These are phyloP conservation scores for Ceratina japonica DNA, from an alignment of 1,140 invertebrate species.

Conservation along the genomic window DNA sequence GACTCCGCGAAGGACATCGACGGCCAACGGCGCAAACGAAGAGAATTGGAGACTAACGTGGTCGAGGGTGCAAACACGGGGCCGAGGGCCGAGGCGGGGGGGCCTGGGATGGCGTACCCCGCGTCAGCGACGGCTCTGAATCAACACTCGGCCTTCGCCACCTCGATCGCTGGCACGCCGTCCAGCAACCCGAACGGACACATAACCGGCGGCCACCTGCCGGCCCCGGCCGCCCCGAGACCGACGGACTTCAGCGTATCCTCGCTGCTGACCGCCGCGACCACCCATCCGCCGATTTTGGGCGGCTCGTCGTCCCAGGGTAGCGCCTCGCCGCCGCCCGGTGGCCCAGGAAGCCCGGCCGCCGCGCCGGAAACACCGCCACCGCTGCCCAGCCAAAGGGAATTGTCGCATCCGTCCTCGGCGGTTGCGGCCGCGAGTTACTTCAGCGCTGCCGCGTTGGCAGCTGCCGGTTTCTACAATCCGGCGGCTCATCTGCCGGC, in stretches of 20 bases:
- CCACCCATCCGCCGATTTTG: conserved; percentile 70
- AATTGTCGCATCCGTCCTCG: conserved; percentile 71
- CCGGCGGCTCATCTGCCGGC: conserved; percentile 79
- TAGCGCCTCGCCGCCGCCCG: conserved; percentile 80
- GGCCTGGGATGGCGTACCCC: conserved; percentile 79
- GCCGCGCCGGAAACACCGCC: conserved; percentile 78
- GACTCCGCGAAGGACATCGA: conserved; percentile 64
- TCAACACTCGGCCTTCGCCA: conserved; percentile 76
- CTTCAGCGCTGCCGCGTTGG: conserved; percentile 84
- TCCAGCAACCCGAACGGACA: conserved; percentile 74
- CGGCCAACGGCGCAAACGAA: conserved; percentile 56
- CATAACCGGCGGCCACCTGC: conserved; percentile 79
- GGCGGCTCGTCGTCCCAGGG: conserved; percentile 75
- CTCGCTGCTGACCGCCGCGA: conserved; percentile 88
- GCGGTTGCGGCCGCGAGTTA: conserved; percentile 78
- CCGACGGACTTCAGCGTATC: conserved; percentile 96
- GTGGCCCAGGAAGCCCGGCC: conserved; percentile 74
- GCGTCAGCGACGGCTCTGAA: conserved; percentile 77
- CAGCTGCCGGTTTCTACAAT: conserved; percentile 81
- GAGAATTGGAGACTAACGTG: conserved; percentile 71
- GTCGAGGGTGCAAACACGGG: conserved; percentile 77
- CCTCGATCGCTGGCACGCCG: conserved; percentile 60
- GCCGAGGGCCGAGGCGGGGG: conserved; percentile 76
- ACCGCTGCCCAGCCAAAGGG: conserved; percentile 76
- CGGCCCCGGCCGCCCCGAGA: conserved; percentile 83